A percentile compares a stretch with the other conserved stretches of the same genome.
These are phyloP conservation scores for Rhyzopertha dominica DNA, from an alignment of 1,140 invertebrate genomes.

Conservation along the genomic window DNA sequence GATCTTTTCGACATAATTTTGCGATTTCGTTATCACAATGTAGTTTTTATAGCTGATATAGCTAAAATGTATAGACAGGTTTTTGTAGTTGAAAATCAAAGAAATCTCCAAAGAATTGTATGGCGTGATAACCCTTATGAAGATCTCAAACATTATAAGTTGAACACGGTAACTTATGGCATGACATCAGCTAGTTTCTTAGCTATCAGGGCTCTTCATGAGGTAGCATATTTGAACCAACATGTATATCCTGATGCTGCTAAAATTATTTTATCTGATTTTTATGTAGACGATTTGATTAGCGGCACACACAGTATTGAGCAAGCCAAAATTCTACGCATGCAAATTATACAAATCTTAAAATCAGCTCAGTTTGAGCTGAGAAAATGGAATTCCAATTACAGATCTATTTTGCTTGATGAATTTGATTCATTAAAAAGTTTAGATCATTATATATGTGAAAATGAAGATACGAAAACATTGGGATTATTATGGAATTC, in stretches of 20 bases:
- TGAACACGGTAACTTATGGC: constrained; percentile 35
- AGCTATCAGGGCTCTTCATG: constrained; percentile 22
- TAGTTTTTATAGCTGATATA: constrained; percentile 16
- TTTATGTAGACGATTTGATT: constrained; percentile 36
- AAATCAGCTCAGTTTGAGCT: no score
- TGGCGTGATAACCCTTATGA: constrained; percentile 32
- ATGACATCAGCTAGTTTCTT: constrained; percentile 27
- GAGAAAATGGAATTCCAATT: no score
- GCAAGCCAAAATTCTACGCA: no score
- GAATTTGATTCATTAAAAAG: no score
- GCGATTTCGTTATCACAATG: constrained; percentile 16
- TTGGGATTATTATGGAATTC: no score
- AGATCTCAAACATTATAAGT: constrained; percentile 27
- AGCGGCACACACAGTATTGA: constrained; percentile 19
- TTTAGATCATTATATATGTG: no score
- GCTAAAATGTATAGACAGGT: constrained; percentile 26
- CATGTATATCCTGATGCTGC: constrained; percentile 21
- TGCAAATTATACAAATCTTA: no score
- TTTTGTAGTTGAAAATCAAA: constrained; percentile 13
- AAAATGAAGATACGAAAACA: no score
- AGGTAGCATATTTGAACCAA: constrained; percentile 25
- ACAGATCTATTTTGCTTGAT: no score
- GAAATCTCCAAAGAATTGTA: constrained; percentile 42
- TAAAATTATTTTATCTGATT: constrained; percentile 18
- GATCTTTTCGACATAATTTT: no score